Evolutionary conservation across 2,113 vertebrate species (phyloP).

Genomic region (Burhinus bistriatus): DNA sequence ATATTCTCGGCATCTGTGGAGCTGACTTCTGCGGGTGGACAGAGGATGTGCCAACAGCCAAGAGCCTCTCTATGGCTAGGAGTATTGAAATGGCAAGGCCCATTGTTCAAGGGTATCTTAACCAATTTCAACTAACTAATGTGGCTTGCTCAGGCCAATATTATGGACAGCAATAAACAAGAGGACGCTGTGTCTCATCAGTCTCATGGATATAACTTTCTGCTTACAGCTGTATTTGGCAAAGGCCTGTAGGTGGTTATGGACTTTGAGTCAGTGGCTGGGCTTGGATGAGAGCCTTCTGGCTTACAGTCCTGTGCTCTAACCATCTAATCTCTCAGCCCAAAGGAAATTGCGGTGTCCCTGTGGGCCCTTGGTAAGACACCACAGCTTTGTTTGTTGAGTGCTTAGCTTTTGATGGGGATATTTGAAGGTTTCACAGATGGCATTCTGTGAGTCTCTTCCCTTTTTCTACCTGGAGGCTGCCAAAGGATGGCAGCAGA

Average conservation of each 20-base stretch:
- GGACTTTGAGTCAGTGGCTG: conserved; percentile 60
- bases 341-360: conserved; percentile 54
- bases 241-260: conserved; percentile 41
- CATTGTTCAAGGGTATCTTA: background rate
- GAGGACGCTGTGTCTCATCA: conserved; percentile 51
- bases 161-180: conserved; percentile 43
- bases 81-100: background rate
- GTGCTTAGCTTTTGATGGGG: conserved; percentile 31
- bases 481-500: conserved; percentile 60
- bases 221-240: conserved; percentile 62
- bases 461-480: background rate
- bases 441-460: background rate
- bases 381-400: conserved; percentile 59
- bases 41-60: background rate
- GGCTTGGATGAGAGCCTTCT: conserved; percentile 59
- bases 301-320: conserved; percentile 17
- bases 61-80: background rate
- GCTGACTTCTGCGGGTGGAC: background rate
- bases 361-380: conserved; percentile 43
- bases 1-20: background rate
- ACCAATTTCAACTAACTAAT: background rate
- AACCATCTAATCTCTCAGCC: conserved; percentile 53
- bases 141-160: background rate
- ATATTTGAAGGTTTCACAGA: conserved; percentile 47
- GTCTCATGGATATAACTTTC: conserved; percentile 65